These are phyloP conservation scores for Sebastes glaucus DNA, from an alignment of 2,797 vertebrate genomes.

Conservation along the genomic window DNA sequence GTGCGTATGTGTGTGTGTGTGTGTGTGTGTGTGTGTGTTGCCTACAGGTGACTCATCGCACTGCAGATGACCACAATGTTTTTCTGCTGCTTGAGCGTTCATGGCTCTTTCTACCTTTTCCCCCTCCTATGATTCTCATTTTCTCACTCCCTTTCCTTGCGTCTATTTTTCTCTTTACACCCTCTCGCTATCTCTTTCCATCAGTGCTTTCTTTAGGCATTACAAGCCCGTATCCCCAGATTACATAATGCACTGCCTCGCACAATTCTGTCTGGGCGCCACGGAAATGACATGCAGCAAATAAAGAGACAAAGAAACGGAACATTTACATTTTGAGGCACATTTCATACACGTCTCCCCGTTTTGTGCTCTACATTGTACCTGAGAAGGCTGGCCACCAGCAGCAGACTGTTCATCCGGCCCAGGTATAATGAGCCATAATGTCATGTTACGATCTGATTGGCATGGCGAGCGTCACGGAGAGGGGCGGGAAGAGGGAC, in stretches of 20 bases:
- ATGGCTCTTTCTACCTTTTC: constrained; percentile 51
- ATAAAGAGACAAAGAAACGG: constrained; percentile 22
- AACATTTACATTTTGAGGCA: constrained; percentile 30
- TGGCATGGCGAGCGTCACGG: constrained; percentile 58
- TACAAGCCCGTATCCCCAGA: constrained; percentile 23
- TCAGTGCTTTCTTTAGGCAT: constrained; percentile 34
- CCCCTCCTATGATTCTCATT: constrained; percentile 42
- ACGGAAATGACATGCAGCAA: constrained; percentile 21
- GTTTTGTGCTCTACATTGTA: constrained; percentile 7
- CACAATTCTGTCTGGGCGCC: neutral
- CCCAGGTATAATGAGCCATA: constrained; percentile 73
- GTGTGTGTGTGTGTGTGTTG: constrained; percentile 53
- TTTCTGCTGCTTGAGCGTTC: constrained; percentile 66
- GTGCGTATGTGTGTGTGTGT: constrained; percentile 14
- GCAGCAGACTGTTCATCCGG: constrained; percentile 28
- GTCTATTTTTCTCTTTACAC: constrained; percentile 7
- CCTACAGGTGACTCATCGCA: constrained; percentile 83
- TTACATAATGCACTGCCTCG: constrained; percentile 35
- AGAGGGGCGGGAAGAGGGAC: constrained; percentile 48
- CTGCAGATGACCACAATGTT: constrained; percentile 82
- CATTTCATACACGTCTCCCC: neutral
- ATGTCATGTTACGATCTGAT: constrained; percentile 72
- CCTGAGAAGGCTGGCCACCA: constrained; percentile 17
- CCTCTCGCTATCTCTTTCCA: constrained; percentile 33
- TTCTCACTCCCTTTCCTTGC: constrained; percentile 6